A percentile compares a stretch with the other conserved stretches of the same genome.
phyloP scores from a whole-genome alignment of 2,113 vertebrate genomes.

The Calidris pugnax region DNA sequence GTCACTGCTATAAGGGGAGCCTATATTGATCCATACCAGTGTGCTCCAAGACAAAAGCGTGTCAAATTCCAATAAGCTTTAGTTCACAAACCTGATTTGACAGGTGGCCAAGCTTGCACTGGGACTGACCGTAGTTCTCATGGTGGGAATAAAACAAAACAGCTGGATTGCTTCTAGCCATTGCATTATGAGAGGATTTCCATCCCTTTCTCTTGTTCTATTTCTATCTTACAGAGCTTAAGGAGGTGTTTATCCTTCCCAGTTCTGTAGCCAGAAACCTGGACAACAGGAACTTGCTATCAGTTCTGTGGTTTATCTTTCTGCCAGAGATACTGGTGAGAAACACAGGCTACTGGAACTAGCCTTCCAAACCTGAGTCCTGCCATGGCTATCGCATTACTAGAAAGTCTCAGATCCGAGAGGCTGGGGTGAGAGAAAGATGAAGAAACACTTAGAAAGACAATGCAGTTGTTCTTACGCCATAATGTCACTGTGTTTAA shows the following conservation, averaged over 20 bases:
- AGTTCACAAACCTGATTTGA: constrained; percentile 50
- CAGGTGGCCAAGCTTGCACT: constrained; percentile 54
- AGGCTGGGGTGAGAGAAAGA: neutral
- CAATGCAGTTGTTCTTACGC: neutral
- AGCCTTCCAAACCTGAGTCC: neutral
- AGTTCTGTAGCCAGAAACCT: constrained; percentile 21
- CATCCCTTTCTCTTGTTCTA: constrained; percentile 41
- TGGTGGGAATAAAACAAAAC: constrained; percentile 51
- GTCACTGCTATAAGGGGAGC: constrained; percentile 1
- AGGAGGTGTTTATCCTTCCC: constrained; percentile 49
- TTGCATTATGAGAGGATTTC: constrained; percentile 27
- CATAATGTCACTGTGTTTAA: neutral
- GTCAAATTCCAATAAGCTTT: constrained; percentile 49
- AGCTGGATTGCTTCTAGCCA: constrained; percentile 47
- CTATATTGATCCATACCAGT: constrained; percentile 24
- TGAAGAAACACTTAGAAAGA: neutral
- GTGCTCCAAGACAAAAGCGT: constrained; percentile 8
- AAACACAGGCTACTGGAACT: constrained; percentile 11
- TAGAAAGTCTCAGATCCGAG: neutral
- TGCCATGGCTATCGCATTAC: neutral
- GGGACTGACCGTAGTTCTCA: neutral
- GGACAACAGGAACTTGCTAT: neutral
- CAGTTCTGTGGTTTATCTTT: neutral
- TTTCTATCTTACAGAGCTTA: constrained; percentile 9
- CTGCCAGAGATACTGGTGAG: neutral